Conservation (phyloP, 2,888 invertebrate species). For the Macaria notata region DNA sequence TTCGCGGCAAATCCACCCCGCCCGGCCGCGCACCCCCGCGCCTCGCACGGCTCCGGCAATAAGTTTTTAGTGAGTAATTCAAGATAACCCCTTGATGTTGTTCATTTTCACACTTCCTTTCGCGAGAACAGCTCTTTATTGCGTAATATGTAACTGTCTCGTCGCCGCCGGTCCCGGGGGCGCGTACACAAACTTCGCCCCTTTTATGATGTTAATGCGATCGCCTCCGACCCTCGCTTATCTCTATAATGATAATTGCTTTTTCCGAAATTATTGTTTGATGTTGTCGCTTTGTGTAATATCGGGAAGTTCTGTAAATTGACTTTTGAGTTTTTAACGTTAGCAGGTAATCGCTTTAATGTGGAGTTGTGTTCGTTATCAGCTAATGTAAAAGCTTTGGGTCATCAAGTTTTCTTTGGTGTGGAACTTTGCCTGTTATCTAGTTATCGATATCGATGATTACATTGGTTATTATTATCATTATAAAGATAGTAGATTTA, state of each 20-base stretch:
- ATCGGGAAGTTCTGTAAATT: conserved; percentile 59
- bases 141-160: conserved; percentile 82
- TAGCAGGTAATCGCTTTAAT: conserved; percentile 54
- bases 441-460: too few relatives aligned
- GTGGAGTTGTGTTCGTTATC: conserved; percentile 41
- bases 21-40: conserved; percentile 46
- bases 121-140: conserved; percentile 83
- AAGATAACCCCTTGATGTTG: conserved; percentile 83
- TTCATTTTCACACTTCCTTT: conserved; percentile 83
- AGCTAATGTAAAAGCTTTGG: conserved; percentile 23
- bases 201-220: conserved; percentile 80
- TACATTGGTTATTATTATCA: too few relatives aligned
- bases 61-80: conserved; percentile 83
- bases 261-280: conserved; percentile 81
- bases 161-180: conserved; percentile 76
- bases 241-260: conserved; percentile 80
- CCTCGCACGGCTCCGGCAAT: conserved; percentile 64
- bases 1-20: conserved; percentile 77
- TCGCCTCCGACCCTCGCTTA: conserved; percentile 74
- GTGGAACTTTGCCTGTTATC: neutral
- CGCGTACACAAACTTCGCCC: conserved; percentile 72
- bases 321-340: conserved; percentile 58
- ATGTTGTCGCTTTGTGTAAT: conserved; percentile 71
- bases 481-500: too few relatives aligned
- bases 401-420: conserved; percentile 14